Percentiles rank a stretch among this genome's conserved stretches.
Conservation (phyloP, 2,797 vertebrate genomes). For the Paedocypris micromegethes region DNA sequence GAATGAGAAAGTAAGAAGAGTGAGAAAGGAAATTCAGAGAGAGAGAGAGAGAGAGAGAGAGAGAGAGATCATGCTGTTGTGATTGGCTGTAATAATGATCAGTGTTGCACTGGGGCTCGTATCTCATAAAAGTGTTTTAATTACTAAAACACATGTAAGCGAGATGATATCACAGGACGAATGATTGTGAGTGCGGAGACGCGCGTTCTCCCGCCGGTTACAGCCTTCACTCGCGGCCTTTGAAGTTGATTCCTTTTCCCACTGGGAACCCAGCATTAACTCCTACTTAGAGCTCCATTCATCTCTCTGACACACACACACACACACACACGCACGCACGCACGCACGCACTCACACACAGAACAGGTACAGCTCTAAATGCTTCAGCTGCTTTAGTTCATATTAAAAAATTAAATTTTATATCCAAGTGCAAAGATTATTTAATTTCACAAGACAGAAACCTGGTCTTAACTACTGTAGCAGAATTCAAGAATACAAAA, state of each 20-base stretch:
- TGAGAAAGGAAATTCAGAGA: constrained; percentile 18
- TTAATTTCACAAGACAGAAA: too few species aligned
- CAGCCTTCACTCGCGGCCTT: constrained; percentile 68
- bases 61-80: constrained; percentile 21
- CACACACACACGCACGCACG: constrained; percentile 3
- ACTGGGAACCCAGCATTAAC: constrained; percentile 65
- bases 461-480: too few species aligned
- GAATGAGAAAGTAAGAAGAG: constrained; percentile 20
- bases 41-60: neutral
- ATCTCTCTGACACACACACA: constrained; percentile 33
- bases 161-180: constrained; percentile 60
- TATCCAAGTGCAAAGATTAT: neutral
- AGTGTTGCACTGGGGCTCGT: constrained; percentile 52
- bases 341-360: constrained; percentile 8
- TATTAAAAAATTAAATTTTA: neutral
- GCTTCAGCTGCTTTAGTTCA: neutral
- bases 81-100: constrained; percentile 51
- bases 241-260: constrained; percentile 74
- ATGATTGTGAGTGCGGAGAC: constrained; percentile 68
- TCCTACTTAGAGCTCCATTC: constrained; percentile 56
- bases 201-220: constrained; percentile 59
- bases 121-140: constrained; percentile 53
- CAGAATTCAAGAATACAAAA: too few species aligned
- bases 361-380: constrained; percentile 26
- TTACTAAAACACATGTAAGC: constrained; percentile 53